Evolutionary conservation across 2,113 vertebrate genomes (phyloP).

Genomic region (Callipepla californica): DNA sequence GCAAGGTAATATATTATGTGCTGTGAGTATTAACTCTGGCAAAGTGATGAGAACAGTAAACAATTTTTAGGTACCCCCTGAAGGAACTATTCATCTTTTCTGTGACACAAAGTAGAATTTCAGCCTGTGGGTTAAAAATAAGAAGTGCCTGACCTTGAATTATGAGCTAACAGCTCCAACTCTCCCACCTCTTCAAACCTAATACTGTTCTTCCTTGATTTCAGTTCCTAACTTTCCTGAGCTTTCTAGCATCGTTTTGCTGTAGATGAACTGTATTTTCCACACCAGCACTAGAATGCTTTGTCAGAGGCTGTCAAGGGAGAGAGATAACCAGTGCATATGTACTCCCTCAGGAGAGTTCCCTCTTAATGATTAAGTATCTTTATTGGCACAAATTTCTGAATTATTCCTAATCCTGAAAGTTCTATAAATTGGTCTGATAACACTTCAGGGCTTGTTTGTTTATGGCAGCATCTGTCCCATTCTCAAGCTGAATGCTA

Average conservation of each 20-base stretch:
- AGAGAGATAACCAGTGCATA: background rate
- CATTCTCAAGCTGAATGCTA: background rate
- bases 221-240: constrained; percentile 29
- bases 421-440: background rate
- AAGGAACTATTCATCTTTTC: constrained; percentile 62
- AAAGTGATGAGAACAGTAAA: constrained; percentile 69
- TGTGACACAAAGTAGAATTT: constrained; percentile 51
- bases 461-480: background rate
- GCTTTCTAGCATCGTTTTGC: background rate
- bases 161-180: constrained; percentile 42
- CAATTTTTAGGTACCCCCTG: constrained; percentile 59
- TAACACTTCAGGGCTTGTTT: background rate
- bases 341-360: background rate
- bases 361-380: constrained; percentile 17
- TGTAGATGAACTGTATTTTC: constrained; percentile 10
- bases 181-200: constrained; percentile 18
- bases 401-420: constrained; percentile 4
- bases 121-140: constrained; percentile 38
- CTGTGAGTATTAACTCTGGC: constrained; percentile 56
- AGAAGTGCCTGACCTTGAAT: constrained; percentile 48
- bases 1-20: constrained; percentile 63
- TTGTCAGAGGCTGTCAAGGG: constrained; percentile 29
- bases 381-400: background rate
- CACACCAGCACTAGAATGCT: background rate
- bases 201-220: constrained; percentile 11